Conservation (phyloP, 2,797 vertebrate species). For the Gadopsis bispinosus region DNA sequence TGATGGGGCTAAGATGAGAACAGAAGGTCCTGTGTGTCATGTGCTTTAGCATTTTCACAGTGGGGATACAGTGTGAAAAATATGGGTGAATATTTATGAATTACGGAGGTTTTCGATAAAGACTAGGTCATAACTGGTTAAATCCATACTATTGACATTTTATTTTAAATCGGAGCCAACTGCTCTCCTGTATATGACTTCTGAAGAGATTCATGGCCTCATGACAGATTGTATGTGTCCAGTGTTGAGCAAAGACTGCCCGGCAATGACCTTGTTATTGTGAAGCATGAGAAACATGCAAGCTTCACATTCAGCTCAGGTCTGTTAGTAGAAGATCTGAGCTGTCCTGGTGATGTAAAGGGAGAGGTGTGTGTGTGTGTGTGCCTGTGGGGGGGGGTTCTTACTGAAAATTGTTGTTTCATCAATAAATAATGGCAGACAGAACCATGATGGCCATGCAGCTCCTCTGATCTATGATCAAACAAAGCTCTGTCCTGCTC, state of each 20-base stretch:
- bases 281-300: constrained; percentile 38
- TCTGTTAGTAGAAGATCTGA: constrained; percentile 55
- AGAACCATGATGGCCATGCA: constrained; percentile 60
- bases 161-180: not conserved
- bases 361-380: not conserved
- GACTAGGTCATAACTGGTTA: not conserved
- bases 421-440: constrained; percentile 77
- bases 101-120: not conserved
- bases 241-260: constrained; percentile 6
- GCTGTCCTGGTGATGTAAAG: constrained; percentile 54
- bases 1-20: constrained; percentile 74
- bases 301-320: constrained; percentile 54
- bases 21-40: constrained; percentile 65
- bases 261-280: constrained; percentile 62
- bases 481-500: constrained; percentile 63
- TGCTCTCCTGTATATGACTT: not conserved
- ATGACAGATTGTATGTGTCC: constrained; percentile 15
- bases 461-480: constrained; percentile 73
- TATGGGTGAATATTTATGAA: not conserved
- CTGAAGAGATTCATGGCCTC: not conserved
- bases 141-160: not conserved
- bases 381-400: not conserved
- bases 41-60: constrained; percentile 25
- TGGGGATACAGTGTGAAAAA: not conserved
- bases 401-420: constrained; percentile 69